Evolutionary conservation across 2,888 invertebrate genomes (phyloP), one percentile per base, ranked within the genome.

Genomic region (Hemaris fuciformis): DNA sequence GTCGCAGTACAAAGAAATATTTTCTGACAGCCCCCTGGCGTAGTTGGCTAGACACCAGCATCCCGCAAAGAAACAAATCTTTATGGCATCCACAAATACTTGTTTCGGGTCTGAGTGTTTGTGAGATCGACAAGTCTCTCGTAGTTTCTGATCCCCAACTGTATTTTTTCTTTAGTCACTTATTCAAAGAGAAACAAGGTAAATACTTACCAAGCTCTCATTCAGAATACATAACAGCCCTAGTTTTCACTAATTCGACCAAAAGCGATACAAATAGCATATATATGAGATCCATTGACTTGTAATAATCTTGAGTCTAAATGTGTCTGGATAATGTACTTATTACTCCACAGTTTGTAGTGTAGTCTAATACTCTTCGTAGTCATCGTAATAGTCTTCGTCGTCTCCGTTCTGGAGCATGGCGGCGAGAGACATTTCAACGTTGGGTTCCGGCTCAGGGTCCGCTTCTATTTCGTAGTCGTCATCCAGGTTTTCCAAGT

Each of bases 321-420:
- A n/a, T n/a, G n/a, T n/a, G n/a, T n/a, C n/a, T n/a, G n/a, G n/a
- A n/a, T n/a, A n/a, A n/a, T n/a, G n/a, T n/a, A n/a, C n/a, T n/a
- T n/a, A n/a, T n/a, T n/a, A n/a, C n/a, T n/a, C n/a, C n/a, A n/a
- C 18, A 10, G 20, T 6, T 20, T 25, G 25, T 6, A 48, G 48
- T 48, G 5, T 41, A 41, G 57, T 23, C 41, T 72, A 79, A 67
- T 96, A 96, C 66, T 96, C 96, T 61, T 96, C 95, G 66, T 94
- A 95, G 60, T 93, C 95, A 69, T 53, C 27, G 31, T 95, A 95
- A 57, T 95, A 94, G 7, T 94, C 94, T 27, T 95, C 95, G 0
- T 94, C 94, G 20, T 94, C 94, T 18, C 94, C 94, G 62, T 94
- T 93, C 70, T 95, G 95, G 38, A 94, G 76, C 90, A 94, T 93